phyloP scores from a whole-genome alignment of 2,113 vertebrate genomes.

The Pollachius pollachius region DNA sequence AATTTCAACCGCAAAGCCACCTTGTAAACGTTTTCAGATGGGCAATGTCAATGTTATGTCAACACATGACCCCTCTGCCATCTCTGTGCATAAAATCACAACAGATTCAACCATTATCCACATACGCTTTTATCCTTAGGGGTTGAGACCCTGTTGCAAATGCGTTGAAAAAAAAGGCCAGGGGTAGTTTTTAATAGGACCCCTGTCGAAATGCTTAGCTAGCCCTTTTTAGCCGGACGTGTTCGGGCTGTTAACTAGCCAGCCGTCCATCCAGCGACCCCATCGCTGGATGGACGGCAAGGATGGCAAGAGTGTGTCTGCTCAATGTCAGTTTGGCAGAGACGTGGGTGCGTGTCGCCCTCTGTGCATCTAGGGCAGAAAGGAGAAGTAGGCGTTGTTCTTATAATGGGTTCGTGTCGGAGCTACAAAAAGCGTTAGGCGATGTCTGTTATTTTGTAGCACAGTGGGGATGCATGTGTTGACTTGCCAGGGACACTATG shows the following conservation, averaged over 20 bases:
- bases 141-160: too few relatives aligned
- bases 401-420: too few relatives aligned
- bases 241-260: slow-evolving; percentile 50
- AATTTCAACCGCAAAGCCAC: too few relatives aligned
- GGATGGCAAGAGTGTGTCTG: slow-evolving; percentile 19
- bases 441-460: too few relatives aligned
- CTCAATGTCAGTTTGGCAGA: background rate
- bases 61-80: too few relatives aligned
- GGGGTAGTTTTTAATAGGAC: slow-evolving; percentile 37
- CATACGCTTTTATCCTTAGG: too few relatives aligned
- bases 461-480: slow-evolving; percentile 15
- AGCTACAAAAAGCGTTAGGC: too few relatives aligned
- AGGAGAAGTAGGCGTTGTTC: too few relatives aligned
- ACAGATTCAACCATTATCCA: too few relatives aligned
- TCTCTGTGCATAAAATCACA: too few relatives aligned
- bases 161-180: background rate
- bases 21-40: too few relatives aligned
- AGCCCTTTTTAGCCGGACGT: slow-evolving; percentile 50
- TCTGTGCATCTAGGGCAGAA: background rate
- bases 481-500: slow-evolving; percentile 27
- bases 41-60: too few relatives aligned
- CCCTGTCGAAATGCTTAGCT: slow-evolving; percentile 49
- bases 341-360: slow-evolving; percentile 18
- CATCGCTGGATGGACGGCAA: slow-evolving; percentile 4
- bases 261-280: slow-evolving; percentile 2